Percentiles rank a stretch among this genome's conserved stretches.
phyloP scores from a whole-genome alignment of 2,888 invertebrate genomes.

The Cheiracanthium punctorium region DNA sequence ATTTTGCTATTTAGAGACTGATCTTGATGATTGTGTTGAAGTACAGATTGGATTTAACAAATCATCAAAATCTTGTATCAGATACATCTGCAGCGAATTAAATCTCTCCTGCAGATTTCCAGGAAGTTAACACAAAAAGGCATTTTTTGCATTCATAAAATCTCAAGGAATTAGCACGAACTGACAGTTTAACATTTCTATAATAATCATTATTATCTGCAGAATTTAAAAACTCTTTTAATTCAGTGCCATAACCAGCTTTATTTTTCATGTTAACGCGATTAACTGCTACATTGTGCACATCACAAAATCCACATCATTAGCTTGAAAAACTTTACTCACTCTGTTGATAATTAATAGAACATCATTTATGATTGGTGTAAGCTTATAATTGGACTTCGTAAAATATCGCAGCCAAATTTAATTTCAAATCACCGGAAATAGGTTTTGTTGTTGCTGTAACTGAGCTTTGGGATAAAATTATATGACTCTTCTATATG shows the following conservation, averaged over 20 bases:
- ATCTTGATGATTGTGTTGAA: not conserved
- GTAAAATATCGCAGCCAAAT: too few relatives aligned
- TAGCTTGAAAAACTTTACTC: too few relatives aligned
- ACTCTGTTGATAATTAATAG: too few relatives aligned
- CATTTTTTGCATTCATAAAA: not conserved
- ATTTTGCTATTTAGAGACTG: not conserved
- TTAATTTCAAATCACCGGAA: too few relatives aligned
- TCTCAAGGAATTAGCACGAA: not conserved
- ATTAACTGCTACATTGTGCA: too few relatives aligned
- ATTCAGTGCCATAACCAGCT: not conserved
- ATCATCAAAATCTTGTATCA: not conserved
- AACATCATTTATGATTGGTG: too few relatives aligned
- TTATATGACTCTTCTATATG: too few relatives aligned
- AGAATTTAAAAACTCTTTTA: not conserved
- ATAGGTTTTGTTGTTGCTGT: too few relatives aligned
- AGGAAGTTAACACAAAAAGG: not conserved
- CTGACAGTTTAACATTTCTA: not conserved
- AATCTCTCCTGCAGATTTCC: not conserved
- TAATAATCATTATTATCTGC: too few relatives aligned
- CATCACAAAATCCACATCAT: not conserved
- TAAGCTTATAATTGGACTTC: too few relatives aligned
- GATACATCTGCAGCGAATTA: too few relatives aligned
- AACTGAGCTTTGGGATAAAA: too few relatives aligned
- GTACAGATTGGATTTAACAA: not conserved
- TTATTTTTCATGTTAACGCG: not conserved